These are phyloP conservation scores for Potorous gilbertii DNA, from an alignment of 2,797 vertebrate species.

Conservation along the genomic window DNA sequence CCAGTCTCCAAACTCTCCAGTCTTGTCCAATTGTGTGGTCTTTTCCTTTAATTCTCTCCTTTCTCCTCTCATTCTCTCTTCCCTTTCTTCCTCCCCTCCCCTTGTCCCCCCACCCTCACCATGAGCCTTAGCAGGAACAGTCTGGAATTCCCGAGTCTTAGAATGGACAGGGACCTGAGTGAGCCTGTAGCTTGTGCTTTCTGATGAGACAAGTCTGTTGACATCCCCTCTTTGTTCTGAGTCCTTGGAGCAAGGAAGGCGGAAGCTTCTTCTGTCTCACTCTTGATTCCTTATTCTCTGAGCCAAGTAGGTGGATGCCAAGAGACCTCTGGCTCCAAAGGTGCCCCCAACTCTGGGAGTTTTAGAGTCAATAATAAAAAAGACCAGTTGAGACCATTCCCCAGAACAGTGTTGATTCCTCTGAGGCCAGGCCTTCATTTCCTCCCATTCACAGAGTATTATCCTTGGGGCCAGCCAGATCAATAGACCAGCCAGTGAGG, in stretches of 20 bases:
- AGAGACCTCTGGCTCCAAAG: neutral
- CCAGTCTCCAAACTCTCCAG: neutral
- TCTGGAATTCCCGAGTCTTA: too few species aligned
- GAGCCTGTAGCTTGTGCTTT: too few species aligned
- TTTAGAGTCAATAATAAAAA: neutral
- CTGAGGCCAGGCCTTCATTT: neutral
- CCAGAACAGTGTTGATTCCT: neutral
- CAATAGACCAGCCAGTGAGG: neutral
- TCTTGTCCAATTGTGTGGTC: neutral
- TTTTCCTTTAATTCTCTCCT: neutral
- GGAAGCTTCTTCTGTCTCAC: neutral
- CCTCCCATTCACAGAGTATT: neutral
- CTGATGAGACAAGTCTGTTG: neutral
- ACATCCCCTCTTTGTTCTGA: neutral
- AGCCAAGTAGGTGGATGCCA: neutral
- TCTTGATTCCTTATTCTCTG: neutral
- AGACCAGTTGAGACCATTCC: neutral
- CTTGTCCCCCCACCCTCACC: too few species aligned
- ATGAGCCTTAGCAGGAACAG: neutral
- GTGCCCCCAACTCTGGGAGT: neutral
- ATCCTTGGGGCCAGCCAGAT: neutral
- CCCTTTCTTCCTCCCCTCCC: neutral
- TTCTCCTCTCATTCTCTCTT: neutral
- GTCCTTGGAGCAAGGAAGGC: neutral
- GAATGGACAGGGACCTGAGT: neutral